A percentile compares a stretch with the other conserved stretches of the same genome.
phyloP scores from a whole-genome alignment of 2,797 vertebrate genomes.

The Chiloscyllium punctatum region DNA sequence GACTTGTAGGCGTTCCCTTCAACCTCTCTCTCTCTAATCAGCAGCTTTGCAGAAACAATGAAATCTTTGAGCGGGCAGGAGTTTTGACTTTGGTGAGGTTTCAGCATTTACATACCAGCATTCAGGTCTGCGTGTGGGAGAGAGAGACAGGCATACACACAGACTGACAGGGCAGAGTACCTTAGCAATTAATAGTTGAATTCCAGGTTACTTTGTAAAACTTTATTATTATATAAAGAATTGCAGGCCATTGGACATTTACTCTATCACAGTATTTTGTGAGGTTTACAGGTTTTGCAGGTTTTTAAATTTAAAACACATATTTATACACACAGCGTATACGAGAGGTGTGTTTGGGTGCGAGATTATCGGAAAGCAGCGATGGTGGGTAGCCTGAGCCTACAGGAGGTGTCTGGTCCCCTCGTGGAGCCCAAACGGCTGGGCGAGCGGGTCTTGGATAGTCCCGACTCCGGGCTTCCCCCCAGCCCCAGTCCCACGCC shows the following conservation, averaged over 20 bases:
- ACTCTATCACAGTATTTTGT: not conserved
- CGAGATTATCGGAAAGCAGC: conserved; percentile 40
- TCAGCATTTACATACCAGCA: not conserved
- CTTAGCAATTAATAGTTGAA: not conserved
- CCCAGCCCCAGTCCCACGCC: conserved; percentile 72
- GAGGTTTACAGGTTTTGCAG: too few species aligned
- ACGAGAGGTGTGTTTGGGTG: not conserved
- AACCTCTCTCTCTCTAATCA: not conserved
- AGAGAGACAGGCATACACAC: not conserved
- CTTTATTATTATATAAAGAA: not conserved
- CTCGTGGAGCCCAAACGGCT: conserved; percentile 74
- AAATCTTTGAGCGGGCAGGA: not conserved
- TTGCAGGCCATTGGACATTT: not conserved
- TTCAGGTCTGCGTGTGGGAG: not conserved
- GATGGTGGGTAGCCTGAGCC: conserved; percentile 85
- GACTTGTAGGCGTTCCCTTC: not conserved
- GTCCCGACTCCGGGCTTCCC: conserved; percentile 85
- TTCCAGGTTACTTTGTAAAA: not conserved
- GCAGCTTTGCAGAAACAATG: conserved; percentile 11
- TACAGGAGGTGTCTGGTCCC: conserved; percentile 73
- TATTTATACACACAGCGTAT: not conserved
- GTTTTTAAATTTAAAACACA: not conserved
- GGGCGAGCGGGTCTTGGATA: conserved; percentile 80
- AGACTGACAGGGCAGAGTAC: not conserved
- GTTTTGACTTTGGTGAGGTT: not conserved